Evolutionary conservation across 2,888 invertebrate genomes (phyloP), one percentile per base, ranked within the genome.

Genomic region (Lydus trimaculatus): DNA sequence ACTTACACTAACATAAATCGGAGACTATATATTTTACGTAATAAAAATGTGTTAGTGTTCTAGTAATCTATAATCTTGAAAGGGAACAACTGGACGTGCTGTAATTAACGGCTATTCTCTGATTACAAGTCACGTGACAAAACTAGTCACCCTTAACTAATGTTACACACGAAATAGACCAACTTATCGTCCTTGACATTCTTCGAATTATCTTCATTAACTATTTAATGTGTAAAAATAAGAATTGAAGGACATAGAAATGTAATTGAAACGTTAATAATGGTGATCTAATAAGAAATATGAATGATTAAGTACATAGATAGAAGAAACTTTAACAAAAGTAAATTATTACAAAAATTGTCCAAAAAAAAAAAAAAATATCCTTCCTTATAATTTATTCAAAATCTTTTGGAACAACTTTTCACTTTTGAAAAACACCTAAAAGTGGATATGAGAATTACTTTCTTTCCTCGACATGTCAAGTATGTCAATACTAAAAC

Each of bases 41-140:
- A 43, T 5, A 20, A 20, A 48, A 11, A 9, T 20, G 9, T 48
- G 48, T 65, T 15, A 52, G 65, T 58, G 65, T 48, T 60, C 58
- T 52, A 31, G 31, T 28, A 56, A 25, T 58, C 63, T 71, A 33
- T 67, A 71, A 65, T 67, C 65, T 66, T 69, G 66, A 66, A 64
- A 68, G 60, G n/a, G 68, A 68, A 61, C 68, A 67, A 68, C 63
- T 58, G 68, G 69, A 72, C 69, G 69, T 66, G 71, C 63, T 66
- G 66, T 76, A 78, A 83, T 83, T 83, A 83, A 81, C 79, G 79
- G 78, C 78, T 76, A 81, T 80, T 80, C 83, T 82, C 80, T 82
- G 81, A 83, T 83, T 83, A 83, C 81, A 80, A 80, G 81, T 81
- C 82, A 83, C 81, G 82, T 82, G 83, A 82, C 79, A 77, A 74